Base-by-base conservation (phyloP, 2,888 invertebrate species). In the Lochmaea crataegi region DNA sequence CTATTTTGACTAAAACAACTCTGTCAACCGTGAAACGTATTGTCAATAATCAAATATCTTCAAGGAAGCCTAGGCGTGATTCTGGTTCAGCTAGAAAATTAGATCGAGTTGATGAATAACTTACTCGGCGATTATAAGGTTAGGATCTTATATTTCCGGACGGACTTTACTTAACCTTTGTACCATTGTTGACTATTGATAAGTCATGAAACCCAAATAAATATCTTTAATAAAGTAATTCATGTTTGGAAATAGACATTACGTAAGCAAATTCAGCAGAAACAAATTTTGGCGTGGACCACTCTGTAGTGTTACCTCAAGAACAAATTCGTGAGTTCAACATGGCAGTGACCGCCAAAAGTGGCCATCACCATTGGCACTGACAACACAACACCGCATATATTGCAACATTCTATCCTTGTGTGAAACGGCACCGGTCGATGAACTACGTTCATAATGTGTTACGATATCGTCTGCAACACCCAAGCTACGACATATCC, bases 391-490 rank as follows among this genome's bases (percentile, higher is more conserved):
- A 79, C 78, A 76, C 76, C 72, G 75, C 64, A 65, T 41, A 70
- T 77, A 78, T 78, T 79, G 80, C 80, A 80, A 78, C 79, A 77
- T 79, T 80, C 78, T 77, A 74, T 78, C 74, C 77, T 78, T 79
- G 78, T 81, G 79, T 79, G 80, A 81, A 81, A 79, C 79, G 11
- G 12, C 61, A 71, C 65, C 83, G 86, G 84, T 86, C 86, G 81
- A 79, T 82, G 82, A 86, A 84, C 86, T 83, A 71, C 71, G 80
- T 75, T 79, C 84, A 84, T 86, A 86, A 86, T 86, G 86, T 86
- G 86, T 86, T 86, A 86, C 86, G 86, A 84, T 83, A 84, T 81
- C 81, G 81, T 82, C 83, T 77, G 81, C 80, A 79, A 78, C 75
- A 76, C 26, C 51, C 22, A 22, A 75, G 74, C 75, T 63, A 67